Evolutionary conservation across 2,113 vertebrate genomes (phyloP).

Genomic region (Verasper variegatus): DNA sequence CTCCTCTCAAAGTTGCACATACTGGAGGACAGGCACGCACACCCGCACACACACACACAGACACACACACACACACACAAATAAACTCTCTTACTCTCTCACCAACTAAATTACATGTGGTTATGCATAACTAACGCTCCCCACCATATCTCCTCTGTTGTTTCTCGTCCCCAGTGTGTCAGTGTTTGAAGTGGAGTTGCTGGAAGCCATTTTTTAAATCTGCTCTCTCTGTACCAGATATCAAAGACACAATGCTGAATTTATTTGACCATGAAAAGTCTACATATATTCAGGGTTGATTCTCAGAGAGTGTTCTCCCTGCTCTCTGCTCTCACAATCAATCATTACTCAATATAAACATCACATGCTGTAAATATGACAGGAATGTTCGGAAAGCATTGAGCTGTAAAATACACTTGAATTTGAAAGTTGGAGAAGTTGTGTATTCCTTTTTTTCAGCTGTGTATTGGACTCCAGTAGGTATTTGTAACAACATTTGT

Average conservation of each 20-base stretch:
- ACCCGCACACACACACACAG: too few species aligned
- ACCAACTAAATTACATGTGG: constrained; percentile 21
- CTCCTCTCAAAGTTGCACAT: constrained; percentile 39
- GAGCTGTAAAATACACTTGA: too few species aligned
- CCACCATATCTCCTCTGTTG: constrained; percentile 43
- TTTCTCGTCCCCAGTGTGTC: constrained; percentile 44
- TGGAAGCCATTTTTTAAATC: constrained; percentile 60
- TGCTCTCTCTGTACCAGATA: constrained; percentile 31
- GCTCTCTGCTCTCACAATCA: not conserved
- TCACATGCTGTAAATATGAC: too few species aligned
- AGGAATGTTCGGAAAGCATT: not conserved
- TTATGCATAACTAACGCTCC: constrained; percentile 1
- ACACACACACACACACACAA: too few species aligned
- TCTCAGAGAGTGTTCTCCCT: not conserved
- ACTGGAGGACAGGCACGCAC: constrained; percentile 23
- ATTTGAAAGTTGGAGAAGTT: too few species aligned
- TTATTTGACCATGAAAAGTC: constrained; percentile 55
- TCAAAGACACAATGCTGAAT: constrained; percentile 60
- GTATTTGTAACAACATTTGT: too few species aligned
- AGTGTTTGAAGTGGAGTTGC: constrained; percentile 60
- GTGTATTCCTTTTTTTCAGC: too few species aligned
- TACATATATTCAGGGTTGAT: constrained; percentile 21
- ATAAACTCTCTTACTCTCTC: constrained; percentile 13
- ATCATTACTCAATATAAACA: too few species aligned
- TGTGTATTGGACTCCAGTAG: too few species aligned